phyloP scores from a whole-genome alignment of 2,797 vertebrate genomes.

The Chelon auratus region DNA sequence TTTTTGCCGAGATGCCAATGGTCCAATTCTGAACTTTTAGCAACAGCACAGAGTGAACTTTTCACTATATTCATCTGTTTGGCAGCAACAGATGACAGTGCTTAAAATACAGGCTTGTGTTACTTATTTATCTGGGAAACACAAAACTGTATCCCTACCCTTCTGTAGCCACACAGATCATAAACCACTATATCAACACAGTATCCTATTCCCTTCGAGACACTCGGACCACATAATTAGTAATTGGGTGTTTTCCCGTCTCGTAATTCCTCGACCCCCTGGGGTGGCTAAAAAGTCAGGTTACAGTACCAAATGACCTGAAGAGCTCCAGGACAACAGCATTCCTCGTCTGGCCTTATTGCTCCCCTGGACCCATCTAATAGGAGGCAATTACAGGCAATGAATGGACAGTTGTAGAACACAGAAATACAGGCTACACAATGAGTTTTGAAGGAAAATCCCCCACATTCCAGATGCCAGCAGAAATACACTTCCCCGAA shows the following conservation, averaged over 20 bases:
- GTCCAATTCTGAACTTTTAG: conserved; percentile 18
- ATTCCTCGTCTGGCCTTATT: conserved; percentile 50
- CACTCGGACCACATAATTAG: conserved; percentile 28
- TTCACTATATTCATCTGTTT: background rate
- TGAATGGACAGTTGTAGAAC: conserved; percentile 29
- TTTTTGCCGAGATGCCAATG: conserved; percentile 33
- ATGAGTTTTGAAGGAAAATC: conserved; percentile 11
- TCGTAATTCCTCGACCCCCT: conserved; percentile 46
- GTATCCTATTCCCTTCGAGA: conserved; percentile 48
- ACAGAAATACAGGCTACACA: conserved; percentile 9
- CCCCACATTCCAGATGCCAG: conserved; percentile 1
- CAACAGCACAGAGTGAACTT: conserved; percentile 4
- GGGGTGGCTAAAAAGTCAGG: conserved; percentile 56
- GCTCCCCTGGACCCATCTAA: conserved; percentile 37
- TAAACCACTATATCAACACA: conserved; percentile 47
- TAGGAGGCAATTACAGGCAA: conserved; percentile 51
- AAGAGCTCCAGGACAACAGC: conserved; percentile 46
- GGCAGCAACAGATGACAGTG: conserved; percentile 1
- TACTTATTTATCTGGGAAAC: conserved; percentile 22
- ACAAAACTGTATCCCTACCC: conserved; percentile 8
- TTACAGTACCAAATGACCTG: conserved; percentile 59
- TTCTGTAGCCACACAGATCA: conserved; percentile 26
- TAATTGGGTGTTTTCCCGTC: conserved; percentile 38
- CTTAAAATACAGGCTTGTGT: conserved; percentile 6
- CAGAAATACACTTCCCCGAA: background rate